Base-by-base conservation (phyloP, 2,113 vertebrate genomes). In the Chamaetylas fuelleborni region DNA sequence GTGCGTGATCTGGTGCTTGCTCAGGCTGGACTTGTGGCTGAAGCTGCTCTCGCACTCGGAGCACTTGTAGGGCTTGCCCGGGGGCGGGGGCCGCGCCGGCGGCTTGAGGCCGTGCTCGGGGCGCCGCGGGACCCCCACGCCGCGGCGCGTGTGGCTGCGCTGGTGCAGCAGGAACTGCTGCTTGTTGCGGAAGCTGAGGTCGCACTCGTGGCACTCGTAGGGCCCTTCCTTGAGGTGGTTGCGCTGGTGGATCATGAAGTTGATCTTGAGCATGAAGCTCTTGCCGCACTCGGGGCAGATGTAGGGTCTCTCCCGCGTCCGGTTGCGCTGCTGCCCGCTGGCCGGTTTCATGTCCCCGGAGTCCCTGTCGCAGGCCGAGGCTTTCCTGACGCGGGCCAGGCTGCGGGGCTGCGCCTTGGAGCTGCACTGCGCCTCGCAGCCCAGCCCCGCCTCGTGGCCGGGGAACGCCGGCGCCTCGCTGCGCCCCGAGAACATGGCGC, bases 21-120 rank as follows among this genome's bases (percentile, higher is more conserved):
- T 98, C 73, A 98, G 95, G 96, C 98, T 98, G 3, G 98, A 98
- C 95, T 98, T 98, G 98, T 98, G 98, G 95, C 98, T 98, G 97
- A 98, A 98, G 96, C 98, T 98, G 96, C 98, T 98, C 93, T 98
- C 98, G 19, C 98, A 98, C 95, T 98, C 98, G 2, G 98, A 95
- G 96, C 98, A 98, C 90, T 98, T 98, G 95, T 98, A 98, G 93
- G 98, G 98, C 72, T 98, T 98, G 20, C 97, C 97, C 1, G 96
- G 95, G 0, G 96, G 94, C 3, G 86, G 94, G 3, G 93, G 79
- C 29, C 96, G 81, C 0, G 94, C 2, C 33, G 76, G 96, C 6
- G 96, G 90, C 88, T 97, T 97, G 61, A 96, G 93, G 40, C 97
- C 51, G 28, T 97, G 98, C 81, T 97, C 96, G 13, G 95, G 95